Evolutionary conservation across 2,888 invertebrate genomes (phyloP).

Genomic region (Belgica antarctica): DNA sequence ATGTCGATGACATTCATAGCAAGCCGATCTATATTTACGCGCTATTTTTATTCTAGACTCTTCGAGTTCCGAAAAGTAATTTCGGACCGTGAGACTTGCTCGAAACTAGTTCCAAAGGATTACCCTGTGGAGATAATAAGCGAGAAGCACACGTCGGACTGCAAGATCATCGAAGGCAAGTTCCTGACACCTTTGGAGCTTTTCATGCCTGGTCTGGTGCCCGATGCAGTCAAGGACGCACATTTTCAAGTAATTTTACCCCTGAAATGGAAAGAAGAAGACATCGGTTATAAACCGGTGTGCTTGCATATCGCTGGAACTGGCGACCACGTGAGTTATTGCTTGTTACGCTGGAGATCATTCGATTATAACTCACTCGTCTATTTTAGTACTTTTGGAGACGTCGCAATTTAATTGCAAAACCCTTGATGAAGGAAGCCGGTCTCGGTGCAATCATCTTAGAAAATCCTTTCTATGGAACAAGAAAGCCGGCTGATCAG

Average conservation of each 20-base stretch:
- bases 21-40: background rate
- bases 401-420: conserved; percentile 83
- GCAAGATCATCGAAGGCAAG: conserved; percentile 77
- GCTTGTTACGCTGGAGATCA: background rate
- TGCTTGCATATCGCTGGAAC: conserved; percentile 96
- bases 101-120: conserved; percentile 73
- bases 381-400: conserved; percentile 81
- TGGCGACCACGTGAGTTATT: conserved; percentile 81
- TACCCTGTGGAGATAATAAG: conserved; percentile 86
- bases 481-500: conserved; percentile 84
- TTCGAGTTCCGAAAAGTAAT: conserved; percentile 87
- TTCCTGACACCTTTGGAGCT: conserved; percentile 81
- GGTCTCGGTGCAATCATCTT: conserved; percentile 91
- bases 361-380: conserved; percentile 43
- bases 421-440: conserved; percentile 82
- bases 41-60: conserved; percentile 64
- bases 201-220: conserved; percentile 82
- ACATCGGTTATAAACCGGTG: conserved; percentile 74
- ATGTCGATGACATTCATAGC: background rate
- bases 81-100: conserved; percentile 78
- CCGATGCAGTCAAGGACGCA: conserved; percentile 76
- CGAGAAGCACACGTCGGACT: conserved; percentile 72
- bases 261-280: conserved; percentile 68
- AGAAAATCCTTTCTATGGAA: conserved; percentile 95
- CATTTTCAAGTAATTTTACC: conserved; percentile 84